Evolutionary conservation across 2,888 invertebrate genomes (phyloP), one percentile per base, ranked within the genome.

Genomic region (Morpho achilles): DNA sequence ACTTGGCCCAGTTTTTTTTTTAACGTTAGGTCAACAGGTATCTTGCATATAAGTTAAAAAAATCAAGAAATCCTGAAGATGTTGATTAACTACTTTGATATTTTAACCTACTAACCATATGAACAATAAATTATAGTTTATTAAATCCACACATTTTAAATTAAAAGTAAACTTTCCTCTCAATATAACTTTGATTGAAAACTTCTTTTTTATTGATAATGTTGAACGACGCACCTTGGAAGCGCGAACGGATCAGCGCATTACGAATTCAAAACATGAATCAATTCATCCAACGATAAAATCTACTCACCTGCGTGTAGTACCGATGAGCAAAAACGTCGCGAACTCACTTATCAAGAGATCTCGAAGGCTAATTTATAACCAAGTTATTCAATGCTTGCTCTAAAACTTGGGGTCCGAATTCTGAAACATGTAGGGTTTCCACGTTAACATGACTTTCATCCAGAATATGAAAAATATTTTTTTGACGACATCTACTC

Each of bases 291-390:
- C 79, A 75, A 76, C 80, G 84, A 86, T 87, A 87, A 87, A 84
- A 82, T 80, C 80, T 79, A 82, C 80, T 84, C 80, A 82, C 80
- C 83, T 84, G 78, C 78, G 79, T 80, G 76, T 76, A 77, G 76
- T 73, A 65, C 68, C 65, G 68, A 77, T 73, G 76, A 76, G 80
- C 81, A 84, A 84, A 84, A 86, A 79, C 80, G 68, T 71, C 67
- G 71, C 70, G 77, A 80, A 79, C 79, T 79, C 79, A 82, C 82
- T 85, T 87, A 87, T 87, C 88, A 78, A 76, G 73, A 73, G 79
- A 87, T 87, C 86, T 82, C 73, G 71, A 67, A 74, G 76, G 77
- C 74, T 87, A 88, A 89, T 89, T 89, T 88, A 86, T 87, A 86
- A 84, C 79, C 74, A 82, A 85, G 85, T 86, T 83, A 86, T 82